Conservation (phyloP, 2,797 vertebrate genomes). For the Sphaeramia orbicularis region DNA sequence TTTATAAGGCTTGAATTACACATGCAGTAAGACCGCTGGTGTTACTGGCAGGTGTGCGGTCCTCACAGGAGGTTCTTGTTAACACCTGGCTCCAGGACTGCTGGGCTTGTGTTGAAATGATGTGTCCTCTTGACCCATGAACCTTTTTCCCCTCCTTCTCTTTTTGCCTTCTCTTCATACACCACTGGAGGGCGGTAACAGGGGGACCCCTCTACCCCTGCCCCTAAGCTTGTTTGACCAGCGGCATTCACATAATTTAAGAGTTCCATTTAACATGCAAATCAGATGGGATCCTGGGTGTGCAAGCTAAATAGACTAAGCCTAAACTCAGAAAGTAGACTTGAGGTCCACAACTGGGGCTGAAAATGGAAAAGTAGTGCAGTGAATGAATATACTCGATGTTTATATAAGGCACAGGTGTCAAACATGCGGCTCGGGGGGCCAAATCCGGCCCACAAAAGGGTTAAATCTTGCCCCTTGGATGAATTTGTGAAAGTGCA, state of each 20-base stretch:
- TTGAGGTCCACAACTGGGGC: constrained; percentile 7
- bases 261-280: constrained; percentile 65
- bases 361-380: constrained; percentile 27
- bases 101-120: constrained; percentile 28
- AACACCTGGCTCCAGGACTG: constrained; percentile 11
- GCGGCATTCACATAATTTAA: constrained; percentile 57
- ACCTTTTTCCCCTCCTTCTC: constrained; percentile 20
- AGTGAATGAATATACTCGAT: constrained; percentile 22
- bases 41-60: constrained; percentile 2
- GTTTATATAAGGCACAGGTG: too few species aligned
- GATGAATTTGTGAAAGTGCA: too few species aligned
- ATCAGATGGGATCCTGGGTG: constrained; percentile 39
- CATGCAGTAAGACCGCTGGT: neutral
- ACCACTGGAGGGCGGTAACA: constrained; percentile 24
- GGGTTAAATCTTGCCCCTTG: too few species aligned
- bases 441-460: too few species aligned
- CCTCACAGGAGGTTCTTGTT: constrained; percentile 29
- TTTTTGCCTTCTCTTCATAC: constrained; percentile 36
- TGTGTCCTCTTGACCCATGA: constrained; percentile 20
- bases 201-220: constrained; percentile 13
- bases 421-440: too few species aligned
- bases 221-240: constrained; percentile 56
- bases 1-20: neutral
- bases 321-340: constrained; percentile 1
- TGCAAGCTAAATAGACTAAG: constrained; percentile 23